Evolutionary conservation across 2,113 vertebrate genomes (phyloP), one percentile per base, ranked within the genome.

Genomic region (Callorhinus ursinus): DNA sequence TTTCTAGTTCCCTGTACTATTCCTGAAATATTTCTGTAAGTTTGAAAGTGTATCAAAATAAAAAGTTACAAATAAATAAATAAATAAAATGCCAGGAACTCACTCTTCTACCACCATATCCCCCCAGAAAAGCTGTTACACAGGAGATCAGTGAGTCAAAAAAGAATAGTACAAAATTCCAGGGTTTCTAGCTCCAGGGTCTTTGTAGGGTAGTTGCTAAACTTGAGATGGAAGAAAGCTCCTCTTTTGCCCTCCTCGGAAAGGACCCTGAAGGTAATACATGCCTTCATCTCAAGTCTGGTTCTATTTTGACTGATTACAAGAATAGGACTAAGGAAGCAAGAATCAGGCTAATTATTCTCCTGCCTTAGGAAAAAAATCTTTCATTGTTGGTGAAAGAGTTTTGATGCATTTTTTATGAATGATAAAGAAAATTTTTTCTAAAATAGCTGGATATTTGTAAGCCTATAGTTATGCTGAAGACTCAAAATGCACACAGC

Each of bases 321-420:
- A 92, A 88, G 74, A 90, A 87, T n/a, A 72, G 24, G 15, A 65
- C 10, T 65, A 89, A 36, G 6, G n/a, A 95, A 97, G 59, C 14
- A 86, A 95, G 82, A 96, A 90, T 90, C 19, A 5, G 42, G 0
- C 14, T 92, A 69, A 93, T 94, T 90, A 94, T 95, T 97, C 46
- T 97, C 94, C 89, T 92, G 84, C 95, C 61, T 91, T 63, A 88
- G 79, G 71, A 6, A 26, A 83, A 80, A 90, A 91, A 5, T 93
- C 11, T 81, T 96, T 90, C 94, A 93, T 77, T 95, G 65, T 90
- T 93, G 49, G 65, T 93, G 72, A 94, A 98, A 95, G 11, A 11
- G 72, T 97, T 95, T 95, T 93, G 85, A 96, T 95, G 46, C 2
- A 84, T 97, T 91, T 97, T 96, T 97, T 93, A 95, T 96, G 63